These are phyloP conservation scores for Ginglymostoma cirratum DNA, from an alignment of 2,113 vertebrate genomes.

Conservation along the genomic window DNA sequence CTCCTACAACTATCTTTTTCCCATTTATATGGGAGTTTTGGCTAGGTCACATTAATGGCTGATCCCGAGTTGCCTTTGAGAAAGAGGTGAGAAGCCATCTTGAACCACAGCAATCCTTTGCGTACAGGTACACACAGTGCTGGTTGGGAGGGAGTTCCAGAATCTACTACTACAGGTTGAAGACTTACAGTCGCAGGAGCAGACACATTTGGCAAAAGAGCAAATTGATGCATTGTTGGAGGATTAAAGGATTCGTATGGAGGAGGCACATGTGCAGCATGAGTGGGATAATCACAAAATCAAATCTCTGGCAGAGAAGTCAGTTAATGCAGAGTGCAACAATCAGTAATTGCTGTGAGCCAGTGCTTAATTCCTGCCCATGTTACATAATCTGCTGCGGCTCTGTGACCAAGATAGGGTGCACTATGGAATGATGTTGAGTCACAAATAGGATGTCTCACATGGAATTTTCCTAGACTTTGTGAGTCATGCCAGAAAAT, in stretches of 20 bases:
- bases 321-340: conserved; percentile 42
- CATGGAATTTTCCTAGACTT: not conserved
- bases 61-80: too few species aligned
- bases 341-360: not conserved
- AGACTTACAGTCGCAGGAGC: conserved; percentile 85
- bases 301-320: conserved; percentile 75
- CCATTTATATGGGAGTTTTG: too few species aligned
- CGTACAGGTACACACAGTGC: too few species aligned
- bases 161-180: conserved; percentile 64
- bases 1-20: too few species aligned
- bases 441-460: not conserved
- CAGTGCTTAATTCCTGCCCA: not conserved
- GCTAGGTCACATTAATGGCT: too few species aligned
- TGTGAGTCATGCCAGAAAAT: too few species aligned
- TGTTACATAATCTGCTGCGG: not conserved
- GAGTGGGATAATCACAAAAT: conserved; percentile 72
- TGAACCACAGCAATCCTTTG: too few species aligned
- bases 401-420: not conserved
- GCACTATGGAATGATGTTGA: not conserved
- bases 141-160: too few species aligned
- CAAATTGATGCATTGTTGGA: conserved; percentile 77
- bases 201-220: conserved; percentile 75
- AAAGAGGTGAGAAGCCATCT: too few species aligned
- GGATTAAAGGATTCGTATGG: conserved; percentile 71
- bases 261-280: conserved; percentile 72